Base-by-base conservation (phyloP, 2,888 invertebrate genomes). In the Matsumyia berberina region DNA sequence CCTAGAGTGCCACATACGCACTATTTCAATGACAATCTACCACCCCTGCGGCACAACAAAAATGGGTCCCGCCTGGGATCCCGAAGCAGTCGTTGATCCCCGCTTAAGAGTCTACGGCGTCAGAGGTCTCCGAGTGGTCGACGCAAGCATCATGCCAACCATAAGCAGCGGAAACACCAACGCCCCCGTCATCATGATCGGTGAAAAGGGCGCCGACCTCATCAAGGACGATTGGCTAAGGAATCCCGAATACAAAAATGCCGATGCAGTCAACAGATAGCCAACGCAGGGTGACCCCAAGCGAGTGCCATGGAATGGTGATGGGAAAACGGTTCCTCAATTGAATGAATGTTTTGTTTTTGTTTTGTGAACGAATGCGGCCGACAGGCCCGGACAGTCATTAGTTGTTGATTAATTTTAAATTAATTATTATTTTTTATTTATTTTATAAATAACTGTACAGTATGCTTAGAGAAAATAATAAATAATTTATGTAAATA, bases 171-270 rank as follows among this genome's bases (percentile, higher is more conserved):
- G 97, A 6, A 97, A 97, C 89, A 97, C 97, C 0, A 97, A 97
- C 90, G 97, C 97, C 0, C 97, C 97, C 0, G 95, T 95, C n/a
- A 96, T 97, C 60, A 97, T 97, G 97, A 96, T 97, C 33, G 97
- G 95, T 0, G 97, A 97, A 89, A 97, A 97, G 90, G 97, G 96
- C 5, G 94, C 97, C 0, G 97, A 97, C 92, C 92, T 97, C 88
- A 94, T 97, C 74, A 97, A 97, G 91, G 94, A 95, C 91, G 96
- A 97, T 91, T 97, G 97, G 97, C 94, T 87, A 88, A 92, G 87
- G 11, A 91, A 91, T 89, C 91, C 91, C 2, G 90, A 90, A 57
- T 91, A 91, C 77, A 89, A 88, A 70, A 79, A 83, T 17, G 79
- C 73, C 15, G 83, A 79, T 11, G 1, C 69, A 1, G 24, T 24